A percentile compares a stretch with the other conserved stretches of the same genome.
Conservation (phyloP, 2,888 invertebrate genomes). For the Campaea margaritaria region DNA sequence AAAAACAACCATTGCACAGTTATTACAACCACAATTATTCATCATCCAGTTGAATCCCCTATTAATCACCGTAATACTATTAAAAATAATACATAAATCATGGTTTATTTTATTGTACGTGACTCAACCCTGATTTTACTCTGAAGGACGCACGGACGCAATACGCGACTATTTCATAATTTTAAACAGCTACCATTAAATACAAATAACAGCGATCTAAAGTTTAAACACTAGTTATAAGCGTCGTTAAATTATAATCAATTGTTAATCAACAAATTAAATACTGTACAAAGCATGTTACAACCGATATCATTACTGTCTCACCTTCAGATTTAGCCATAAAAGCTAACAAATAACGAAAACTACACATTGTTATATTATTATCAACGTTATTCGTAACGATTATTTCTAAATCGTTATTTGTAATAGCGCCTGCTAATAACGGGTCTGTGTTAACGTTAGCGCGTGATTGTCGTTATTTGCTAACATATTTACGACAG, state of each 20-base stretch:
- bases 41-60: too few species aligned
- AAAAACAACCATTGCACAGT: too few species aligned
- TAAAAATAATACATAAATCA: not conserved
- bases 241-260: slow-evolving; percentile 54
- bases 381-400: slow-evolving; percentile 5
- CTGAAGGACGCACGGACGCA: slow-evolving; percentile 41
- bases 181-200: slow-evolving; percentile 50
- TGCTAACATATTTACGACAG: slow-evolving; percentile 18
- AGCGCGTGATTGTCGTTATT: slow-evolving; percentile 29
- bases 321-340: slow-evolving; percentile 19
- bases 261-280: slow-evolving; percentile 50
- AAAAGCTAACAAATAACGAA: slow-evolving; percentile 37
- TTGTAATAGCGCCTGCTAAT: slow-evolving; percentile 15
- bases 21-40: too few species aligned
- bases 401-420: slow-evolving; percentile 1
- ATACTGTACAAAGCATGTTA: slow-evolving; percentile 56
- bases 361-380: slow-evolving; percentile 7
- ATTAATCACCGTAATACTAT: too few species aligned
- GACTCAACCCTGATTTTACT: slow-evolving; percentile 31
- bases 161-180: slow-evolving; percentile 43
- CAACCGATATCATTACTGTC: slow-evolving; percentile 32
- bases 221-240: slow-evolving; percentile 53
- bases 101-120: not conserved
- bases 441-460: not conserved
- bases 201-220: slow-evolving; percentile 56